Conservation (phyloP, 2,888 invertebrate genomes). For the Bunonema sp. region DNA sequence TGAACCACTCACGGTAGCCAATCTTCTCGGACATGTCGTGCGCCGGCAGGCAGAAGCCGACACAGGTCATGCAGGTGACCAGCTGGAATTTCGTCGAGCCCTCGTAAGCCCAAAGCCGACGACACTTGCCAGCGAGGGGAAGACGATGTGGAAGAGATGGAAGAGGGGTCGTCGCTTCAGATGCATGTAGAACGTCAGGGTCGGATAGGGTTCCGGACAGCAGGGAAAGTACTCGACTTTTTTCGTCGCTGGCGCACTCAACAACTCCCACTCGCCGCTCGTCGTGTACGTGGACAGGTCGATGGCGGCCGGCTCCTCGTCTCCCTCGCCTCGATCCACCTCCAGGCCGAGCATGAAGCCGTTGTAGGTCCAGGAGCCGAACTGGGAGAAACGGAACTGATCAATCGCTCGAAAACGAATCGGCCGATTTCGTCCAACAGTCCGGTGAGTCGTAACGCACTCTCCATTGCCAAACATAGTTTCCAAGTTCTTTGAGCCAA, state of each 20-base stretch:
- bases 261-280: slow-evolving; percentile 28
- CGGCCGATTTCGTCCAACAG: too few species aligned
- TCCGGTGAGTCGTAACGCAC: too few species aligned
- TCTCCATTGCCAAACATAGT: too few species aligned
- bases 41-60: slow-evolving; percentile 32
- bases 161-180: slow-evolving; percentile 21
- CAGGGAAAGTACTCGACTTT: slow-evolving; percentile 54
- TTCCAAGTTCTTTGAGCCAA: too few species aligned
- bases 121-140: slow-evolving; percentile 5
- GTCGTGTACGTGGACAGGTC: slow-evolving; percentile 30
- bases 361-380: slow-evolving; percentile 97
- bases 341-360: slow-evolving; percentile 68
- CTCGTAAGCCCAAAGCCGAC: too few species aligned
- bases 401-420: too few species aligned
- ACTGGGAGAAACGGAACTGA: too few species aligned
- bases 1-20: slow-evolving; percentile 23
- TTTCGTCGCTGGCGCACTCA: slow-evolving; percentile 6
- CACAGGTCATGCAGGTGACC: slow-evolving; percentile 38
- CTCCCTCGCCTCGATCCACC: slow-evolving; percentile 15
- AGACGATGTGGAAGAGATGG: slow-evolving; percentile 25
- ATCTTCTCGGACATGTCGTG: slow-evolving; percentile 37
- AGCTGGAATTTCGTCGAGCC: too few species aligned
- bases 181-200: slow-evolving; percentile 22
- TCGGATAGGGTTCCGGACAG: slow-evolving; percentile 64
- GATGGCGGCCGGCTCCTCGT: slow-evolving; percentile 14